phyloP scores from a whole-genome alignment of 2,888 invertebrate species.

The Drosophila atripex region DNA sequence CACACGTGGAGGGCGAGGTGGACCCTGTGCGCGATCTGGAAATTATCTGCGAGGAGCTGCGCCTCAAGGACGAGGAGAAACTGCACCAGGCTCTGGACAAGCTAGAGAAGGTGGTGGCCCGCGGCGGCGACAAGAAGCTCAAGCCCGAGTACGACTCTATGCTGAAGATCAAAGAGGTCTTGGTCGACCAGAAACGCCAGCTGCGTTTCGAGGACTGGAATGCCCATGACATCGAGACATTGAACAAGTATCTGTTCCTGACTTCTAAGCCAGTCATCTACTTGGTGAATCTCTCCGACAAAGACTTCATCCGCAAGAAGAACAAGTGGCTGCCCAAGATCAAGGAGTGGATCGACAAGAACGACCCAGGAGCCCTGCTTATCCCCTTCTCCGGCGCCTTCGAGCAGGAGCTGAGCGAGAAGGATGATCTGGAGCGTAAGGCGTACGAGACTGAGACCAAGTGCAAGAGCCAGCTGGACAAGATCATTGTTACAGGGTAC shows the following conservation, averaged over 20 bases:
- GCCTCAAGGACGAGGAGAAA: constrained; percentile 96
- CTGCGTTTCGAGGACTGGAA: constrained; percentile 97
- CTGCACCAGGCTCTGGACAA: constrained; percentile 93
- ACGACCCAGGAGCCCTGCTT: constrained; percentile 96
- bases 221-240: constrained; percentile 95
- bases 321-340: constrained; percentile 98
- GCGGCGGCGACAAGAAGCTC: constrained; percentile 96
- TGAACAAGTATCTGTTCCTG: constrained; percentile 98
- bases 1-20: constrained; percentile 99
- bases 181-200: constrained; percentile 96
- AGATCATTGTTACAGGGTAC: constrained; percentile 98
- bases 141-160: constrained; percentile 98
- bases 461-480: constrained; percentile 94
- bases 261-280: constrained; percentile 99
- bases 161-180: constrained; percentile 91
- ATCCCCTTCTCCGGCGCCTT: constrained; percentile 98
- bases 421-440: constrained; percentile 90
- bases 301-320: constrained; percentile 99
- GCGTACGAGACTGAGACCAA: constrained; percentile 93
- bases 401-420: constrained; percentile 93
- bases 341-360: constrained; percentile 99
- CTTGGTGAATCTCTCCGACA: constrained; percentile 97
- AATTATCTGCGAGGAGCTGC: constrained; percentile 97
- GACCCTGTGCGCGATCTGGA: constrained; percentile 98
- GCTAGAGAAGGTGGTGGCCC: constrained; percentile 91